phyloP scores from a whole-genome alignment of 2,797 vertebrate species.

The Hippopotamyrus pictus region DNA sequence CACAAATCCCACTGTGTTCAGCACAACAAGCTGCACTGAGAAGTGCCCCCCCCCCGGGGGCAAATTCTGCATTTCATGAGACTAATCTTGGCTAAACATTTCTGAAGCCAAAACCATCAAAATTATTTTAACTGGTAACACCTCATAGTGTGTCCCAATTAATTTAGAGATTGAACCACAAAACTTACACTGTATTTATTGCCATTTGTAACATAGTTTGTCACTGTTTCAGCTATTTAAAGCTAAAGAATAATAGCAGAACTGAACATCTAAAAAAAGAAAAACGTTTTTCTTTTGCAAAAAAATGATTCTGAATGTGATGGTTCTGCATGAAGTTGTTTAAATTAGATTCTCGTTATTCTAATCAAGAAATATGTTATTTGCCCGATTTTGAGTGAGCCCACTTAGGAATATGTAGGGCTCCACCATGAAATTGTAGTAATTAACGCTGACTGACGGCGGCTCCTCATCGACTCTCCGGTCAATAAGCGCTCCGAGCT shows the following conservation, averaged over 20 bases:
- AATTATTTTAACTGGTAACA: neutral
- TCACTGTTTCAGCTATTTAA: neutral
- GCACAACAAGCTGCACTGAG: neutral
- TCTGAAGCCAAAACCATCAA: neutral
- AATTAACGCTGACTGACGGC: conserved; percentile 55
- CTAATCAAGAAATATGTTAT: conserved; percentile 43
- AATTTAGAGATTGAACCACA: neutral
- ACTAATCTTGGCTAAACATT: neutral
- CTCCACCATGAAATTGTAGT: conserved; percentile 51
- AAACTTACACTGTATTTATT: neutral
- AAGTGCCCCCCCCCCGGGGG: neutral
- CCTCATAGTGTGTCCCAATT: neutral
- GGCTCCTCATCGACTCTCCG: conserved; percentile 44
- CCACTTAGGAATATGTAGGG: conserved; percentile 39
- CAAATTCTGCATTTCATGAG: neutral
- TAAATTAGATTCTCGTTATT: conserved; percentile 53
- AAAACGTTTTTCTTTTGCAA: conserved; percentile 45
- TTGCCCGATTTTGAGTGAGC: conserved; percentile 46
- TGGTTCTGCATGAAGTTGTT: conserved; percentile 59
- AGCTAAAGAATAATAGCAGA: neutral
- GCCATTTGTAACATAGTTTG: neutral
- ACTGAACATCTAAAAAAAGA: neutral
- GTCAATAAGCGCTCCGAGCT: neutral
- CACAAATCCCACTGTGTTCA: neutral
- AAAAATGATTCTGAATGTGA: conserved; percentile 57